Conservation (phyloP, 2,113 vertebrate species). For the Sapayoa aenigma region DNA sequence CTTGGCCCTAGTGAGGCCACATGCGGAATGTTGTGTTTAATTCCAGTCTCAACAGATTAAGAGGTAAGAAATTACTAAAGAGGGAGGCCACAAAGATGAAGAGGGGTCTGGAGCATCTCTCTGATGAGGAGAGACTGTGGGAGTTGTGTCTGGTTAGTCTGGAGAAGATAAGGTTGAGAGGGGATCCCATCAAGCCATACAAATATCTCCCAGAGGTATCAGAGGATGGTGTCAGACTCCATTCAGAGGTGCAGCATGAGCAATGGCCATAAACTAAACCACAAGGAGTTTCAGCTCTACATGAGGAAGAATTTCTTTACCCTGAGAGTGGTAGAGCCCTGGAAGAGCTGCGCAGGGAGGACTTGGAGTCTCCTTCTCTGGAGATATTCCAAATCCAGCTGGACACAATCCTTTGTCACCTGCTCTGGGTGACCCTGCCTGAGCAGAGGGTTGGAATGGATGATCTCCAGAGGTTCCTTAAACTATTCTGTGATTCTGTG, state of each 20-base stretch:
- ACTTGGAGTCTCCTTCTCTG: not conserved
- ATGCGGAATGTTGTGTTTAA: not conserved
- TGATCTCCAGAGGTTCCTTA: not conserved
- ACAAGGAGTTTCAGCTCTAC: rapidly evolving
- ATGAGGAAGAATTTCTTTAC: not conserved
- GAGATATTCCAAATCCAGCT: not conserved
- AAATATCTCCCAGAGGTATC: not conserved
- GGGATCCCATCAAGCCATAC: not conserved
- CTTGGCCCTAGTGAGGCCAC: not conserved
- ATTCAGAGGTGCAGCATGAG: not conserved
- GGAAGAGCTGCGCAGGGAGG: not conserved
- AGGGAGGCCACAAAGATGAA: not conserved
- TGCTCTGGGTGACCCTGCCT: not conserved
- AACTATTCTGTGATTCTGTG: not conserved
- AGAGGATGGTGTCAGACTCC: not conserved
- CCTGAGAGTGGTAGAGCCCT: not conserved
- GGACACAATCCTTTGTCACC: not conserved
- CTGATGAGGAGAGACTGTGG: not conserved
- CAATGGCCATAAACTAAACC: rapidly evolving
- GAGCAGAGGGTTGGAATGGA: not conserved
- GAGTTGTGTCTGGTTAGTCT: not conserved
- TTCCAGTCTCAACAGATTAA: not conserved
- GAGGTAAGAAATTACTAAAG: not conserved
- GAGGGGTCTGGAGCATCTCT: not conserved
- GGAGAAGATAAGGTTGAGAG: not conserved